Evolutionary conservation across 2,888 invertebrate species (phyloP).

Genomic region (Dichetophora obliterata): DNA sequence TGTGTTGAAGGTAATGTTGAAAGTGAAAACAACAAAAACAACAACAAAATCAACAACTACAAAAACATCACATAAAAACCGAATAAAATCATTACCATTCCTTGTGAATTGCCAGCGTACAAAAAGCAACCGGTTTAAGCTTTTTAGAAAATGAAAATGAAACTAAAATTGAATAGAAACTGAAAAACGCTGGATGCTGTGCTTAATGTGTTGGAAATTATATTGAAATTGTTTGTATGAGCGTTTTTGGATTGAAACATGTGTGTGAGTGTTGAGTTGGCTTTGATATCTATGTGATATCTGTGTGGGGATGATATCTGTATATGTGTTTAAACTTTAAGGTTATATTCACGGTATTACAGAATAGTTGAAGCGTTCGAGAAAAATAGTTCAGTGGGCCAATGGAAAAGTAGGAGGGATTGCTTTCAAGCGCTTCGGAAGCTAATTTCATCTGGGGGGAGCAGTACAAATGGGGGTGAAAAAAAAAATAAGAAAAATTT

Average conservation of each 20-base stretch:
- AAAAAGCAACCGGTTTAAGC: constrained; percentile 44
- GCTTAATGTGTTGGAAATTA: constrained; percentile 37
- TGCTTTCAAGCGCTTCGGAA: no score
- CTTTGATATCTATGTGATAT: no score
- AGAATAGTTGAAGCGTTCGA: no score
- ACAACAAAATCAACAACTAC: constrained; percentile 22
- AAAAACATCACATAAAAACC: constrained; percentile 38
- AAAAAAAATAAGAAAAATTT: no score
- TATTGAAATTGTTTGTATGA: constrained; percentile 2
- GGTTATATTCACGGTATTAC: no score
- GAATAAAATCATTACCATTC: constrained; percentile 19
- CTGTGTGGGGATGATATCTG: no score
- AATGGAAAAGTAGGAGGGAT: no score
- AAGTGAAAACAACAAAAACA: constrained; percentile 6
- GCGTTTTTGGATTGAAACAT: background rate
- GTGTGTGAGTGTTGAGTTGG: background rate
- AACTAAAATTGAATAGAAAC: constrained; percentile 51
- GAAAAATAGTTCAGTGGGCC: no score
- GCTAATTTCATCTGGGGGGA: no score
- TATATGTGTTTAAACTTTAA: no score
- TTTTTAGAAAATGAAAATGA: constrained; percentile 50
- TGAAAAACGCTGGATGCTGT: constrained; percentile 30
- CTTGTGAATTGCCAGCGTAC: background rate
- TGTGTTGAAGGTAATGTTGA: constrained; percentile 24
- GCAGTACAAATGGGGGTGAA: no score